Percentiles rank a stretch among this genome's conserved stretches.
phyloP scores from a whole-genome alignment of 2,113 vertebrate species.

The Camelus dromedarius region DNA sequence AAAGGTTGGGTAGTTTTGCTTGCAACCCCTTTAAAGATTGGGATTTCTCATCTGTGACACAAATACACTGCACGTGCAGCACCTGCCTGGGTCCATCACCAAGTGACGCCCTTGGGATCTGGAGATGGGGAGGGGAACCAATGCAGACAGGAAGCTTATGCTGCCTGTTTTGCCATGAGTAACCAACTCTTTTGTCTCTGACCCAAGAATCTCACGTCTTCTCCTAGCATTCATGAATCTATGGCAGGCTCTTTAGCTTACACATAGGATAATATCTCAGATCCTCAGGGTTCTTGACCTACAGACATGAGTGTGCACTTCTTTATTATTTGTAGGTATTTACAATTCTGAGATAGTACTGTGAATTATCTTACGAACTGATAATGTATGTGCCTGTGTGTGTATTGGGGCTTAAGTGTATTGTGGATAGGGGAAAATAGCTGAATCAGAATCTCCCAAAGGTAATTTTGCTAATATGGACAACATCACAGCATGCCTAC shows the following conservation, averaged over 20 bases:
- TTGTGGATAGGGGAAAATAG: neutral
- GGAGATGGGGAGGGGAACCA: neutral
- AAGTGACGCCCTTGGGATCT: neutral
- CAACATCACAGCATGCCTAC: neutral
- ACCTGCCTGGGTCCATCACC: neutral
- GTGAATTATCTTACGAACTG: neutral
- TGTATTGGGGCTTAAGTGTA: neutral
- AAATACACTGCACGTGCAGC: neutral
- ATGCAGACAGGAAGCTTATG: neutral
- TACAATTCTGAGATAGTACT: neutral
- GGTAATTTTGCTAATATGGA: neutral
- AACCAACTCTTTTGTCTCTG: neutral
- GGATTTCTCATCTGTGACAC: neutral
- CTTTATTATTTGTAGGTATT: neutral
- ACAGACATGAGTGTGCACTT: neutral
- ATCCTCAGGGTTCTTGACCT: neutral
- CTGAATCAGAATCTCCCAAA: neutral
- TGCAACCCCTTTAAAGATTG: neutral
- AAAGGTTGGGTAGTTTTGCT: neutral
- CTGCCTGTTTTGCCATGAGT: neutral
- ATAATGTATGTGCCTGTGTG: neutral
- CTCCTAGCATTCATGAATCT: neutral
- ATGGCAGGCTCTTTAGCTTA: neutral
- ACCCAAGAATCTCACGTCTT: neutral
- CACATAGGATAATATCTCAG: neutral